A percentile compares a stretch with the other conserved stretches of the same genome.
Conservation (phyloP, 2,888 invertebrate genomes). For the Eupithecia tripunctaria region DNA sequence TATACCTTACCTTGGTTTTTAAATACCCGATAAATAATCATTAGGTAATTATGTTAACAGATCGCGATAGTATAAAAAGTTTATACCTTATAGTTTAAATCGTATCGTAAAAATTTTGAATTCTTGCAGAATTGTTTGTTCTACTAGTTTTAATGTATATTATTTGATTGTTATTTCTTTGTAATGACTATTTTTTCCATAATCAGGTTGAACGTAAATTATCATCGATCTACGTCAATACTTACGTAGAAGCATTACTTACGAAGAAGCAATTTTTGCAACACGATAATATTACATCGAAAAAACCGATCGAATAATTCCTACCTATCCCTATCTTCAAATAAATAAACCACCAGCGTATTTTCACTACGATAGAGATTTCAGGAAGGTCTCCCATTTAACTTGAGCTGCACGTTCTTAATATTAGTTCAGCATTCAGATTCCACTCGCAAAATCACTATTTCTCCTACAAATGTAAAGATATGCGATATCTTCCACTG, state of each 20-base stretch:
- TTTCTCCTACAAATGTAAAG: conserved; percentile 4
- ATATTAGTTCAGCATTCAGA: conserved; percentile 13
- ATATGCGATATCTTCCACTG: conserved; percentile 6
- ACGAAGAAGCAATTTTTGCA: neutral
- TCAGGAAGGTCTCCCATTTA: neutral
- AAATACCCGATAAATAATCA: no score
- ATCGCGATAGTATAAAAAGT: no score
- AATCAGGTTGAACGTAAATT: no score
- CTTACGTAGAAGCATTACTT: no score
- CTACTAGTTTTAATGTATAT: no score
- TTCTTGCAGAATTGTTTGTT: no score
- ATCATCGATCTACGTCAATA: neutral
- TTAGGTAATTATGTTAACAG: no score
- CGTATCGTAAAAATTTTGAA: no score
- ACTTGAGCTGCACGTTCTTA: conserved; percentile 9
- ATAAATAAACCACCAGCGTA: neutral
- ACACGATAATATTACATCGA: neutral
- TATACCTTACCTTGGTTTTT: no score
- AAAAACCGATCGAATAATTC: neutral
- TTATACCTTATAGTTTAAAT: no score
- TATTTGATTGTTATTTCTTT: no score
- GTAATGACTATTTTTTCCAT: no score
- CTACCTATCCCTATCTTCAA: neutral
- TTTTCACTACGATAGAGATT: conserved; percentile 2
- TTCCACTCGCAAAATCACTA: conserved; percentile 4